Base-by-base conservation (phyloP, 2,797 vertebrate genomes). In the Sebastes hubbsi region DNA sequence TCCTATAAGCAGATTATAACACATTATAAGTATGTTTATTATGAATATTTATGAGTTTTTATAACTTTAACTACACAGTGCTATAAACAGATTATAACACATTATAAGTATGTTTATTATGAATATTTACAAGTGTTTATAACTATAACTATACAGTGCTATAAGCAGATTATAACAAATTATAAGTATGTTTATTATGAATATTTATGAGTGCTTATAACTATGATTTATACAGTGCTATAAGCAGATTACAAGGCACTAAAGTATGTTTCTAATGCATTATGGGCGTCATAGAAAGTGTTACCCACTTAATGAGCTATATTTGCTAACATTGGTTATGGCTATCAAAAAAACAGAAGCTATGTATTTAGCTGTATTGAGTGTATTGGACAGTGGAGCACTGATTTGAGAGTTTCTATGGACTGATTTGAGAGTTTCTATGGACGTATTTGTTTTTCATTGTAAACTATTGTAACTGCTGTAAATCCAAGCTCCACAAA, bases 11-110 rank as follows among this genome's bases (percentile, higher is more conserved):
- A 42, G 13, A 42, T 42, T 42, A 42, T 36, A 36, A 36, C 1
- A 12, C 0, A 36, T 36, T 36, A 36, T 12, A 0, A 36, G 2
- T 12, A 36, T 4, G 34, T 36, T 36, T 36, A 36, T 12, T 12
- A 36, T 36, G 4, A 34, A 34, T 34, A 34, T 34, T 34, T 34
- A 11, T 0, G 1, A 34, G 34, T 34, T 0, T 0, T 34, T 34
- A 34, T 34, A 0, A 34, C 34, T 34, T 1, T 0, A 4, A 34
- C 3, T 34, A 11, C 1, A 34, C 0, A 34, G 32, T 34, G 0
- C 32, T 34, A 34, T 34, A 34, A 34, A 0, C 32, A 34, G 10
- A 34, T 34, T 4, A 34, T 34, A 34, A 34, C 9, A 10, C 3
- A 32, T 32, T 32, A 32, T 32, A 3, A 32, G 9, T 34, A 34